Conservation (phyloP, 2,797 vertebrate species). For the Clamator glandarius region DNA sequence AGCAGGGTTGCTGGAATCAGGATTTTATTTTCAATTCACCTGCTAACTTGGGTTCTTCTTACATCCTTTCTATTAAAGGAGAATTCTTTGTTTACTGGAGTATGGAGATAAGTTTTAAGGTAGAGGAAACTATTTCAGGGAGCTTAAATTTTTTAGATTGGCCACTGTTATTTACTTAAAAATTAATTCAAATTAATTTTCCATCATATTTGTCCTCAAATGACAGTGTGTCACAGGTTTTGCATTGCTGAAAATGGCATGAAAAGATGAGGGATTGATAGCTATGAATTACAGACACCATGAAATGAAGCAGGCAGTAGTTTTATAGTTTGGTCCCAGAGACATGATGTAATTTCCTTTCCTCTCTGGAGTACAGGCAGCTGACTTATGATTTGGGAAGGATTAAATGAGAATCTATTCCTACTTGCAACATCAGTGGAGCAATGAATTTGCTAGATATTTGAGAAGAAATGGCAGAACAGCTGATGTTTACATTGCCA, state of each 20-base stretch:
- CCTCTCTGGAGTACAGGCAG: background rate
- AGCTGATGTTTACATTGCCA: background rate
- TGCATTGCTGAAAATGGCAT: background rate
- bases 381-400: background rate
- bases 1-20: background rate
- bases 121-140: background rate
- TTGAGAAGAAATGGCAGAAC: background rate
- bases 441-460: background rate
- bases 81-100: background rate
- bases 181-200: background rate
- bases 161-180: background rate
- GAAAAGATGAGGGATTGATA: background rate
- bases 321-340: background rate
- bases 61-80: background rate
- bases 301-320: background rate
- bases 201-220: background rate
- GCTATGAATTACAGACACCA: background rate
- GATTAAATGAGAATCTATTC: background rate
- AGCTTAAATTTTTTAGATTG: background rate
- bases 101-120: background rate
- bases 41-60: background rate
- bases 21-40: background rate
- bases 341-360: background rate
- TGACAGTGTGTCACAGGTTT: background rate
- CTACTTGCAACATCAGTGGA: background rate